Base-by-base conservation (phyloP, 2,888 invertebrate species). In the Chalcosyrphus nemorum region DNA sequence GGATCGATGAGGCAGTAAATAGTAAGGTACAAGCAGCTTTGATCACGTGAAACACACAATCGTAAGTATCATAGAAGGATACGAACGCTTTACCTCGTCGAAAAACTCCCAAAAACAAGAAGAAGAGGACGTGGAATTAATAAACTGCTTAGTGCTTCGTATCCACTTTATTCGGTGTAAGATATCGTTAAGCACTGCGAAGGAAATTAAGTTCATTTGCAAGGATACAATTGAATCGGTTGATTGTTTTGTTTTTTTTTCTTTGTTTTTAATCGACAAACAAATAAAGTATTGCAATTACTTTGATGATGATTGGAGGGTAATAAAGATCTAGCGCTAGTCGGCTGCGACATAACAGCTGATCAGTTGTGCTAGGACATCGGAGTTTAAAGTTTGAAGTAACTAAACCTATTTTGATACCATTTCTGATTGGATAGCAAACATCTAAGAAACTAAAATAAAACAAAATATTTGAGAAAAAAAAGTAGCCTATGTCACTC, bases 1-100 rank as follows among this genome's bases (percentile, higher is more conserved):
- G 56, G 29, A 68, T 66, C 66, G 43, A 68, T 32, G 63, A 50
- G 63, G 52, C 24, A 38, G 52, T 50, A 38, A 50, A 52, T 50
- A 65, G 6, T 29, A 47, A 19, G 7, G 35, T 4, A 19, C 47
- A 47, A 32, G 29, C 19, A 50, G 21, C 50, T 35, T 21, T 38
- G 47, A 50, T 50, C 41, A 56, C 15, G 32, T 29, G 45, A 38
- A 71, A n/a, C 38, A n/a, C 38, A 71, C 21, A 24, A 24, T 47
- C n/a, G n/a, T 21, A 24, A 35, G 13, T n/a, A n/a, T n/a, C n/a
- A n/a, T n/a, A n/a, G 27, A 59, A 38, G 35, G 24, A 59, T 13
- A 57, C 17, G 5, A 15, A 5, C 5, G 21, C 9, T 15, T n/a
- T 15, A 13, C 7, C 32, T 47, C 13, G n/a, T n/a, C n/a, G n/a